These are phyloP conservation scores for Xenopus laevis DNA, from an alignment of 2,113 vertebrate genomes.

Conservation along the genomic window DNA sequence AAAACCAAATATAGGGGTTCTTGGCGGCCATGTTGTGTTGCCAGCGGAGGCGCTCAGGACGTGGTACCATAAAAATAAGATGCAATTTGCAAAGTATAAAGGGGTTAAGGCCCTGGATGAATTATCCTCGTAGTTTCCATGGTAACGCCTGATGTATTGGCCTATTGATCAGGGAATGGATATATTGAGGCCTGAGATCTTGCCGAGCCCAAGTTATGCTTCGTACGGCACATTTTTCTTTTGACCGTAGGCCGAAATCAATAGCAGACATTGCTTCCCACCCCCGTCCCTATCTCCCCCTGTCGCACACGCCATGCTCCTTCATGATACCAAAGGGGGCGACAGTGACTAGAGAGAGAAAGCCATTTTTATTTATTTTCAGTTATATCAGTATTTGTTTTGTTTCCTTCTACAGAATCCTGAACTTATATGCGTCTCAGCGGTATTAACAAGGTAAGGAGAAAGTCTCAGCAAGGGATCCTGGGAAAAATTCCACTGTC, in stretches of 20 bases:
- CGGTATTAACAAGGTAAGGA: too few species aligned
- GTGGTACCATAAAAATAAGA: background rate
- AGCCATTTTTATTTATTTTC: too few species aligned
- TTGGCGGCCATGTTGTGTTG: too few species aligned
- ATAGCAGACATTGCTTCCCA: slow-evolving; percentile 41
- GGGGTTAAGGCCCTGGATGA: slow-evolving; percentile 35
- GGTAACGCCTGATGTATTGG: slow-evolving; percentile 43
- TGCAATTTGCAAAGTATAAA: background rate
- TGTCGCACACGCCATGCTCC: background rate
- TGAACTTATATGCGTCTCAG: too few species aligned
- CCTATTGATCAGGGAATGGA: slow-evolving; percentile 44
- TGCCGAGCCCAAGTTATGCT: slow-evolving; percentile 31
- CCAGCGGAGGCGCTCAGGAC: background rate
- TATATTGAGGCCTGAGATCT: slow-evolving; percentile 40
- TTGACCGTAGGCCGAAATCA: slow-evolving; percentile 43
- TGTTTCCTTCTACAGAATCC: too few species aligned
- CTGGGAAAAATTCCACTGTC: too few species aligned
- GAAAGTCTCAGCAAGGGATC: too few species aligned
- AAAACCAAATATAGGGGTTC: too few species aligned
- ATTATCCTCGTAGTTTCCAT: slow-evolving; percentile 33
- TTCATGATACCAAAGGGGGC: slow-evolving; percentile 8
- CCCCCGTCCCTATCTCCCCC: slow-evolving; percentile 19
- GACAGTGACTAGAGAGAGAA: background rate
- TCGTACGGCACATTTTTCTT: slow-evolving; percentile 40
- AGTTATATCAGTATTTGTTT: too few species aligned